Percentiles rank a stretch among this genome's conserved stretches.
phyloP scores from a whole-genome alignment of 2,888 invertebrate genomes.

The Lysandra bellargus region DNA sequence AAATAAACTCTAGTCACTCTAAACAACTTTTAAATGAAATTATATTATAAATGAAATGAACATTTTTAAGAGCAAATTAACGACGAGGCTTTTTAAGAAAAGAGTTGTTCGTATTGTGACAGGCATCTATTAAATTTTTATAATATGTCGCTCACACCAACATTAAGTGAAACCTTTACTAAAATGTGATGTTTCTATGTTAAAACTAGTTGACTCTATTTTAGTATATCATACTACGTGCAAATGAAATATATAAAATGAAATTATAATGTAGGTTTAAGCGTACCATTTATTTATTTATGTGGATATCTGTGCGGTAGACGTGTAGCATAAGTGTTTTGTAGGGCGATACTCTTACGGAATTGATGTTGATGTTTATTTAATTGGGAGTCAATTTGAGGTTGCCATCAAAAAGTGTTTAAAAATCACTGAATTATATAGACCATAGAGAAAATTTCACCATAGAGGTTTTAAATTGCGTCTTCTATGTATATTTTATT shows the following conservation, averaged over 20 bases:
- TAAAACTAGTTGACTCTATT: slow-evolving; percentile 68
- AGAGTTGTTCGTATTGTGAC: not conserved
- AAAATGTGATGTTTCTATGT: slow-evolving; percentile 70
- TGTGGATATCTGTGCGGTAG: slow-evolving; percentile 45
- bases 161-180: slow-evolving; percentile 45
- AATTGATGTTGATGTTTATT: slow-evolving; percentile 37
- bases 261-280: slow-evolving; percentile 72
- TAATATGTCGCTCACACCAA: slow-evolving; percentile 61
- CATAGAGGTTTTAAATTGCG: not conserved
- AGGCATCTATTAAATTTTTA: not conserved
- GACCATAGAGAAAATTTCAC: slow-evolving; percentile 2
- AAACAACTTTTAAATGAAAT: not conserved
- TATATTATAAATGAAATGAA: not conserved
- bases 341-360: slow-evolving; percentile 36
- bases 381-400: slow-evolving; percentile 35
- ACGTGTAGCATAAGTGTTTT: slow-evolving; percentile 34
- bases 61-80: not conserved
- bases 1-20: slow-evolving; percentile 32
- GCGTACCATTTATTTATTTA: slow-evolving; percentile 69
- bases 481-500: not conserved
- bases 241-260: slow-evolving; percentile 60
- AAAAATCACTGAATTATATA: slow-evolving; percentile 17
- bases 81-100: not conserved
- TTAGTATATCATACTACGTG: slow-evolving; percentile 68
- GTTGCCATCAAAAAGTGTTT: slow-evolving; percentile 22